Conservation (phyloP, 1,140 invertebrate species). For the Ooceraea biroi region DNA sequence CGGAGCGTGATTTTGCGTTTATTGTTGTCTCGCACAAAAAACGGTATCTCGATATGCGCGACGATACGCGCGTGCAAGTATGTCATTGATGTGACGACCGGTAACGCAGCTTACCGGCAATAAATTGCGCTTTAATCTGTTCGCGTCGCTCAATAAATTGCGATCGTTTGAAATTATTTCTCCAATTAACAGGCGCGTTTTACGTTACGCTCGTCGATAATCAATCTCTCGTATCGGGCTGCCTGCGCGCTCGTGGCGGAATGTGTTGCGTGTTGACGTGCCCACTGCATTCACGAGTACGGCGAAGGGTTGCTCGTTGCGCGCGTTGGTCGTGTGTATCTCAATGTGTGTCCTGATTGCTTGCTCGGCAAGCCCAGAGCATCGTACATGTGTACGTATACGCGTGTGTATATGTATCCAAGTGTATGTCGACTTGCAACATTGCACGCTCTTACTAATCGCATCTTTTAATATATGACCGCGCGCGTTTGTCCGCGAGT, state of each 20-base stretch:
- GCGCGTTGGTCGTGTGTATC: constrained; percentile 13
- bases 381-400: constrained; percentile 23
- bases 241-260: neutral
- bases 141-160: constrained; percentile 28
- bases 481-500: neutral
- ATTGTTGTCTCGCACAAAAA: neutral
- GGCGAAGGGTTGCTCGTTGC: constrained; percentile 17
- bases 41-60: neutral
- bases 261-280: constrained; percentile 41
- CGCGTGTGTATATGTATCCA: too few species aligned
- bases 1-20: neutral
- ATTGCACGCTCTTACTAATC: neutral
- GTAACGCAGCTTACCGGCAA: constrained; percentile 22
- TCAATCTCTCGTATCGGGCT: constrained; percentile 37
- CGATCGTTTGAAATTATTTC: constrained; percentile 43
- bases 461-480: too few species aligned
- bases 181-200: constrained; percentile 59
- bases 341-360: constrained; percentile 50
- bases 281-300: neutral
- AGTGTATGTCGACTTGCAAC: too few species aligned
- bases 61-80: neutral
- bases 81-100: neutral
- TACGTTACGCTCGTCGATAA: constrained; percentile 53
- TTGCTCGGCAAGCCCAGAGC: constrained; percentile 30
- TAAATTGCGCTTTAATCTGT: constrained; percentile 56